Percentiles rank a stretch among this genome's conserved stretches.
Evolutionary conservation across 2,113 vertebrate genomes (phyloP).

Genomic region (Pipa parva): DNA sequence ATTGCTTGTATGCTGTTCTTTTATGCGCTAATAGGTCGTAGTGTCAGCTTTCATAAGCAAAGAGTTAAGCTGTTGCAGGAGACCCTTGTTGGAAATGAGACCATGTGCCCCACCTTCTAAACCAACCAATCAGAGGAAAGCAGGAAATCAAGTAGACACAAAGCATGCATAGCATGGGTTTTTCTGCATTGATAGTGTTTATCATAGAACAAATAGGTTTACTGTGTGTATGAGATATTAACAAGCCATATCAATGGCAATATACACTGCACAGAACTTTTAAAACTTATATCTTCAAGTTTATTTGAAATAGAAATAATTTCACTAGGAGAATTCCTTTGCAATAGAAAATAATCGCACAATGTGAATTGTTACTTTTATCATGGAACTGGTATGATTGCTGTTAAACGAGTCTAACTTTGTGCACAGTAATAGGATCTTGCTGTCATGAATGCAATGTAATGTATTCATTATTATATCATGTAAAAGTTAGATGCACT

Average conservation of each 20-base stretch:
- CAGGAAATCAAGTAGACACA: constrained; percentile 39
- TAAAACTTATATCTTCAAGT: not conserved
- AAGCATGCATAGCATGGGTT: constrained; percentile 31
- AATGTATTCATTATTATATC: no score
- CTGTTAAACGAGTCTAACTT: no score
- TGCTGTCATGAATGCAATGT: no score
- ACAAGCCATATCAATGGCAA: constrained; percentile 14
- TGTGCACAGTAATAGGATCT: no score
- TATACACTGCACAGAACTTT: not conserved
- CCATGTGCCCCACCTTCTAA: constrained; percentile 31
- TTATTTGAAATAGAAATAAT: not conserved
- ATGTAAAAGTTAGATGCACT: no score
- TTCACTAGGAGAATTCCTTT: no score
- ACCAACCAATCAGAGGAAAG: constrained; percentile 5
- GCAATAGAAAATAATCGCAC: no score
- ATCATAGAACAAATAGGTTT: constrained; percentile 28
- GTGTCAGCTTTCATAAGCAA: not conserved
- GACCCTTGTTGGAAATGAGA: constrained; percentile 27
- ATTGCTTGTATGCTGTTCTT: not conserved
- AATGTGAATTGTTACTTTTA: no score
- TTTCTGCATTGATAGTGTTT: constrained; percentile 30
- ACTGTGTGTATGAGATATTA: constrained; percentile 29
- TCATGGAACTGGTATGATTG: no score
- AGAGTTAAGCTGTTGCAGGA: constrained; percentile 31
- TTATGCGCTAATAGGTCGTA: not conserved